Conservation (phyloP, 1,140 invertebrate species). For the Hylaeus anthracinus region DNA sequence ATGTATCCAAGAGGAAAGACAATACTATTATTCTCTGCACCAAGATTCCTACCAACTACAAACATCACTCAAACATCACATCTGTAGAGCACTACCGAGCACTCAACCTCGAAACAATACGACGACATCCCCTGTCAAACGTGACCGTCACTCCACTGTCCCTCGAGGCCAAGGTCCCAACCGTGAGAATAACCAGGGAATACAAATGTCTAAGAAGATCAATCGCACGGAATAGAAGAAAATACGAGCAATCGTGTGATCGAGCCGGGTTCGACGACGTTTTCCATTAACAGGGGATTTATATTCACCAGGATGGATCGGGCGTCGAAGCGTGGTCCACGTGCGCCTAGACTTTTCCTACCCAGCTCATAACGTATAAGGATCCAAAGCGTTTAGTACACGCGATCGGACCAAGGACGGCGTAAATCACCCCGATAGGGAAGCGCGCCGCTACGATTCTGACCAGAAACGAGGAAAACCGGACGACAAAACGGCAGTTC, state of each 20-base stretch:
- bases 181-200: neutral
- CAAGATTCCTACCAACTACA: too few relatives aligned
- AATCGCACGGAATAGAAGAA: neutral
- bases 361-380: conserved; percentile 33
- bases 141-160: too few relatives aligned
- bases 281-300: conserved; percentile 45
- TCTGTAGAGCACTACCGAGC: too few relatives aligned
- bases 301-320: conserved; percentile 17
- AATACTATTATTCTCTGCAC: too few relatives aligned
- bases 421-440: conserved; percentile 47
- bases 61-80: too few relatives aligned
- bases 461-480: conserved; percentile 40
- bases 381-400: conserved; percentile 33
- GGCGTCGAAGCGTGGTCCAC: neutral
- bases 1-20: too few relatives aligned
- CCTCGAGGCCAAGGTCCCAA: too few relatives aligned
- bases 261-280: conserved; percentile 14
- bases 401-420: conserved; percentile 10
- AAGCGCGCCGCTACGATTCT: conserved; percentile 25
- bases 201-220: neutral
- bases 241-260: neutral
- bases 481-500: conserved; percentile 54
- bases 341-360: conserved; percentile 2
- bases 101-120: too few relatives aligned
- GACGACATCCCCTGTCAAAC: too few relatives aligned